Evolutionary conservation across 1,140 invertebrate genomes (phyloP), one percentile per base, ranked within the genome.

Genomic region (Lepidurus couesii): DNA sequence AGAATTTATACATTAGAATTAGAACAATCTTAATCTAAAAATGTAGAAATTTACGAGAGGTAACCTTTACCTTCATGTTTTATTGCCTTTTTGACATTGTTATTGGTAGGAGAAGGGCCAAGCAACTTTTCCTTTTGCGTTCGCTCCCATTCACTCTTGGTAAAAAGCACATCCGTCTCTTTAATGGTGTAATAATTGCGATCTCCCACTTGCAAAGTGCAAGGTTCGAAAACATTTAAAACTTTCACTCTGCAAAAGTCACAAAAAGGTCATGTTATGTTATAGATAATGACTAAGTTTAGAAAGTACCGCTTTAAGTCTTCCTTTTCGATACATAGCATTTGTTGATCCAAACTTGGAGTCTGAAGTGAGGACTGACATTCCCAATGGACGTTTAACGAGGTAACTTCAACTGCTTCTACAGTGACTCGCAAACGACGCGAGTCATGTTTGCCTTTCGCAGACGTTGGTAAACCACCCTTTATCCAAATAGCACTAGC

Each of bases 211-310:
- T 96, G 94, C 74, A 94, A 87, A 74, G 92, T 93, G 83, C 93
- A 95, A n/a, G 93, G 91, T 82, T 94, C 92, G 83, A 95, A 96
- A 26, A 94, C 90, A 84, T 95, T 95, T 42, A 96, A 86, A 74
- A 92, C 86, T 82, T 92, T 92, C 1, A 96, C 83, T 80, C 91
- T 89, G 82, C 26, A 85, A 82, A 78, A 79, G 74, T 80, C 80
- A 78, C 24, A 81, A 44, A 78, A 24, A 75, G 43, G 11, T 76
- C 45, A 42, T 79, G 73, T 77, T 77, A 34, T 13, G 47, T 11
- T 10, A 47, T 47, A 47, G 16, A 47, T 16, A 21, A 44, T 34
- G 65, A 65, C 42, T 45, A 77, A 73, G 16, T 45, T 26, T 53
- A 16, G 9, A 43, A 26, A 43, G 21, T 80, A 87, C 86, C 85